A percentile compares a stretch with the other conserved stretches of the same genome.
Conservation (phyloP, 2,113 vertebrate species). For the Plectropomus leopardus region DNA sequence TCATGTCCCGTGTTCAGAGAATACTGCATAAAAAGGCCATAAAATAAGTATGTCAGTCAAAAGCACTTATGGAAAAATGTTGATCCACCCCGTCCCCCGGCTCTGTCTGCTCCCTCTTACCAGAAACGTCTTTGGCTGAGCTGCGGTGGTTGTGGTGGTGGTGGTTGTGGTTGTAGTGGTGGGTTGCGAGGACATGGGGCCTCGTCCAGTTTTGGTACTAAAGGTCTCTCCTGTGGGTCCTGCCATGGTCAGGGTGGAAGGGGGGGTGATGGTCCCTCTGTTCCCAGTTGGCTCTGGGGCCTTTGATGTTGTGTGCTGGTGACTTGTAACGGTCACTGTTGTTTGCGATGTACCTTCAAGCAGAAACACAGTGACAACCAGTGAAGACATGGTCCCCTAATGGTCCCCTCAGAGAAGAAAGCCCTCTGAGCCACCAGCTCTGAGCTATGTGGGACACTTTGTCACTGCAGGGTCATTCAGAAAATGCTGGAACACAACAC, state of each 20-base stretch:
- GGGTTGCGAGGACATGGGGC: not conserved
- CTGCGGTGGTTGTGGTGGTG: not conserved
- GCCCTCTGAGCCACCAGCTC: too few species aligned
- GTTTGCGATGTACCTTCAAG: not conserved
- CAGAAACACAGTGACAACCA: not conserved
- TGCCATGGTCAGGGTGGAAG: accelerated
- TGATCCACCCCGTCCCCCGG: too few species aligned
- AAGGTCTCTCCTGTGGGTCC: accelerated
- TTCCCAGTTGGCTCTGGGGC: accelerated
- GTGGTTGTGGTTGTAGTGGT: too few species aligned
- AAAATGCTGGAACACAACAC: too few species aligned
- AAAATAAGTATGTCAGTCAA: not conserved
- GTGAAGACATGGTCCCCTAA: not conserved
- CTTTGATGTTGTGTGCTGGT: accelerated
- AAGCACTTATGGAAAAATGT: too few species aligned
- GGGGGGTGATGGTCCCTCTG: not conserved
- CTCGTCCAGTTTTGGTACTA: not conserved
- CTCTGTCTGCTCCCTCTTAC: slow-evolving; percentile 48
- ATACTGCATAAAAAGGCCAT: slow-evolving; percentile 48
- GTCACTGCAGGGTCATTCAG: too few species aligned
- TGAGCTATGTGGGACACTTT: too few species aligned
- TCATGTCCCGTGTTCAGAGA: slow-evolving; percentile 5
- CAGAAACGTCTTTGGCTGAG: not conserved
- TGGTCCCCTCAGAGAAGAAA: too few species aligned
- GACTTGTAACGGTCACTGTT: accelerated